Base-by-base conservation (phyloP, 2,888 invertebrate genomes). In the Ptilodon capucinus region DNA sequence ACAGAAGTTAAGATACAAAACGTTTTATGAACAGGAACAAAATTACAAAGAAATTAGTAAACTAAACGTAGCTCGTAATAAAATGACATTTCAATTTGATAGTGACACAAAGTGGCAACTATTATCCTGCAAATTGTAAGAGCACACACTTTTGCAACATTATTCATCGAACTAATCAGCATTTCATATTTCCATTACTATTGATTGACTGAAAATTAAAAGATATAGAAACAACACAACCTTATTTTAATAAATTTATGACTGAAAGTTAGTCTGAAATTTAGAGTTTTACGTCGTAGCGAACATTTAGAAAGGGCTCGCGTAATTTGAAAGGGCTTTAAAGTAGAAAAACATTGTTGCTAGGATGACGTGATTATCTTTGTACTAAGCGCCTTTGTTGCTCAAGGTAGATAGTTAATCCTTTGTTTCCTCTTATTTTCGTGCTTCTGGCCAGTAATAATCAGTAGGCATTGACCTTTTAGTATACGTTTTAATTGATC, bases 291-390 rank as follows among this genome's bases (percentile, higher is more conserved):
- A 8, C 13, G 36, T 36, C 6, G 19, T 13, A n/a, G 14, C 4
- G 16, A 23, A 40, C 18, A 44, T 39, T 21, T 16, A 13, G 5
- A 5, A 42, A 50, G 17, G 39, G 42, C 38, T 55, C 46, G 51
- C 42, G 42, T 39, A 39, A 39, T n/a, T 39, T 21, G 6, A 39
- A 39, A 39, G 21, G 13, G 39, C 21, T 35, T 35, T 35, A 35
- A 32, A 32, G 11, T 35, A 35, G 17, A 17, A 4, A 14, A 32
- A 32, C 14, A 14, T n/a, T 35, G 17, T 35, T 40, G 32, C 32
- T 25, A 28, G 17, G 38, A 60, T 71, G 70, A 71, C 64, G 65
- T 62, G 65, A 59, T 60, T 57, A n/a, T n/a, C n/a, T n/a, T n/a
- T n/a, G n/a, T n/a, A n/a, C n/a, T n/a, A n/a, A n/a, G n/a, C n/a